Base-by-base conservation (phyloP, 2,888 invertebrate genomes). In the Taenaris catops region DNA sequence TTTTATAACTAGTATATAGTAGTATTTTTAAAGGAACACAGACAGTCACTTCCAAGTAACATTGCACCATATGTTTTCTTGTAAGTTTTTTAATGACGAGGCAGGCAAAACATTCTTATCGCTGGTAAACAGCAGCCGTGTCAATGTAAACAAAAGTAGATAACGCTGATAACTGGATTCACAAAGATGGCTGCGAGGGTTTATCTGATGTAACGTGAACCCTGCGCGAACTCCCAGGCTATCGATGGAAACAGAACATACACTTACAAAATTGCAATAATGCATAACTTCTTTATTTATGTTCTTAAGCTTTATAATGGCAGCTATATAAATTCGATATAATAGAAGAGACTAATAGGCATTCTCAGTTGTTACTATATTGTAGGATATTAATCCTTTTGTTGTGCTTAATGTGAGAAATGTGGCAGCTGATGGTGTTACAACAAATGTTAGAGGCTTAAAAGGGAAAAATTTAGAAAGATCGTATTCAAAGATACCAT, bases 91-190 rank as follows among this genome's bases (percentile, higher is more conserved):
- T 25, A 35, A 31, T 41, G 31, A 33, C 33, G 33, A 24, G 33
- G 35, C 46, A 43, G 50, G 49, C 51, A 54, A 52, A 55, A 58
- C 62, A 59, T 62, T 48, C 55, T 58, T 61, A 59, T 54, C 53
- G 32, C 11, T 9, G 14, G 43, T 42, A 46, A 48, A 48, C 46
- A 48, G 43, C 57, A 49, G 51, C 55, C 56, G 51, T 57, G 58
- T 54, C 58, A 65, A 63, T 58, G 63, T 74, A 72, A 72, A 79
- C 69, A 75, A 44, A 47, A 49, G 46, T 49, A 57, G 67, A 64
- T 71, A 72, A 71, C 41, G 40, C 46, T 55, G 72, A 75, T 73
- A 72, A 62, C 56, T 53, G 59, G 61, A 65, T 63, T 59, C 52
- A 68, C 61, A 65, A 73, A 71, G 64, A 73, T 67, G 69, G 70